phyloP scores from a whole-genome alignment of 1,140 invertebrate genomes.

The Drosophila azteca region DNA sequence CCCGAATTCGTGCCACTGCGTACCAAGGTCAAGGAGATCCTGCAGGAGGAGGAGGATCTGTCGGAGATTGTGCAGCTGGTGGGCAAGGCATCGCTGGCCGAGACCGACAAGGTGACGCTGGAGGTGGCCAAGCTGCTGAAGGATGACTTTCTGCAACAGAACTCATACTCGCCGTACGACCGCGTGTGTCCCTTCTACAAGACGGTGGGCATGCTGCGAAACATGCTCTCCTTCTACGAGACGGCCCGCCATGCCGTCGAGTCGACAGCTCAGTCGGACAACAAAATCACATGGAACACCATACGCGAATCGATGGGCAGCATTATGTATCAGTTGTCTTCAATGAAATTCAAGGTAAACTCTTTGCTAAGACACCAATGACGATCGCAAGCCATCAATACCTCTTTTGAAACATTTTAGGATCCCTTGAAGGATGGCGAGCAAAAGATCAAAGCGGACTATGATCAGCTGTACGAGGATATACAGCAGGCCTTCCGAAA shows the following conservation, averaged over 20 bases:
- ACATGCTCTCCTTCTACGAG: constrained; percentile 99
- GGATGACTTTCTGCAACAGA: constrained; percentile 99
- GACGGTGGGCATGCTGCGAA: constrained; percentile 98
- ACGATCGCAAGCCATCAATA: too few species aligned
- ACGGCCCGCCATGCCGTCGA: constrained; percentile 98
- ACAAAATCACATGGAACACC: constrained; percentile 99
- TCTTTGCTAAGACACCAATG: too few species aligned
- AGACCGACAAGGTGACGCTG: constrained; percentile 99
- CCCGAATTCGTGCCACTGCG: constrained; percentile 97
- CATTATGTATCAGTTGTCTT: constrained; percentile 98
- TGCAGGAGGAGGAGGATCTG: constrained; percentile 99
- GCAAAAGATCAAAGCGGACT: constrained; percentile 97
- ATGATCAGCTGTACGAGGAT: constrained; percentile 96
- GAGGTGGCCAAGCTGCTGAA: constrained; percentile 99
- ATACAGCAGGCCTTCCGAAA: constrained; percentile 99
- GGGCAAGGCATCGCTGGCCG: constrained; percentile 99
- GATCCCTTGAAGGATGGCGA: constrained; percentile 99
- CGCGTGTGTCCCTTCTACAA: constrained; percentile 99
- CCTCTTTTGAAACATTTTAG: constrained; percentile 83
- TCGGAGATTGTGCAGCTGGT: constrained; percentile 99
- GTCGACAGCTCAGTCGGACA: constrained; percentile 98
- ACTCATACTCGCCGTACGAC: constrained; percentile 98
- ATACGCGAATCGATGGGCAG: constrained; percentile 98
- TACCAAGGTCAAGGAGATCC: constrained; percentile 97
- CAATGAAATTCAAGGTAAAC: constrained; percentile 99